Percentiles rank a stretch among this genome's conserved stretches.
These are phyloP conservation scores for Drosophila rhopaloa DNA, from an alignment of 1,140 invertebrate genomes.

Conservation along the genomic window DNA sequence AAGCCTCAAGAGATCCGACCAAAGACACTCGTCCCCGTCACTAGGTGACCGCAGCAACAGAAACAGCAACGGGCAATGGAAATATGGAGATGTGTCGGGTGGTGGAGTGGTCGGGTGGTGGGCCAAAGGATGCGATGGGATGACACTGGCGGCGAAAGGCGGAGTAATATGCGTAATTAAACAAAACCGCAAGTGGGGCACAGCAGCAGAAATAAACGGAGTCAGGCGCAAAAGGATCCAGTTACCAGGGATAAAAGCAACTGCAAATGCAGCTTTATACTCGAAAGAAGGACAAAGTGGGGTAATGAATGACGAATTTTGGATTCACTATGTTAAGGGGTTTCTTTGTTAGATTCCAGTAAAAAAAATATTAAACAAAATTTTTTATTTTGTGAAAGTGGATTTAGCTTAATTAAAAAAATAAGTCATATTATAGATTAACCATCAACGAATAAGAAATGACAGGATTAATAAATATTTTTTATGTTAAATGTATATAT, in stretches of 20 bases:
- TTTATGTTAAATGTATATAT: too few relatives aligned
- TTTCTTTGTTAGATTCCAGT: too few relatives aligned
- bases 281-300: not conserved
- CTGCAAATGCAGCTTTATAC: slow-evolving; percentile 37
- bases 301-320: not conserved
- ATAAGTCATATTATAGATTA: too few relatives aligned
- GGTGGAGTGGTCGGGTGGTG: not conserved
- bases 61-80: slow-evolving; percentile 10
- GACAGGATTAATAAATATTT: too few relatives aligned
- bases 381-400: too few relatives aligned
- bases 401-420: too few relatives aligned
- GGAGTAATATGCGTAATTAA: slow-evolving; percentile 79
- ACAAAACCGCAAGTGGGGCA: slow-evolving; percentile 77
- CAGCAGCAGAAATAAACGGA: slow-evolving; percentile 50
- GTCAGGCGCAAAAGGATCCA: slow-evolving; percentile 36
- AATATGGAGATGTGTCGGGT: not conserved
- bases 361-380: too few relatives aligned
- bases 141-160: slow-evolving; percentile 19
- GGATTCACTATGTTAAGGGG: not conserved
- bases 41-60: slow-evolving; percentile 62
- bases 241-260: slow-evolving; percentile 47
- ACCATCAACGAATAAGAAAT: too few relatives aligned
- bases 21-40: slow-evolving; percentile 66
- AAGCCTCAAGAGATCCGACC: slow-evolving; percentile 58
- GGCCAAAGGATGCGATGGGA: not conserved